A percentile compares a stretch with the other conserved stretches of the same genome.
Evolutionary conservation across 2,113 vertebrate species (phyloP).

Genomic region (Promerops cafer): DNA sequence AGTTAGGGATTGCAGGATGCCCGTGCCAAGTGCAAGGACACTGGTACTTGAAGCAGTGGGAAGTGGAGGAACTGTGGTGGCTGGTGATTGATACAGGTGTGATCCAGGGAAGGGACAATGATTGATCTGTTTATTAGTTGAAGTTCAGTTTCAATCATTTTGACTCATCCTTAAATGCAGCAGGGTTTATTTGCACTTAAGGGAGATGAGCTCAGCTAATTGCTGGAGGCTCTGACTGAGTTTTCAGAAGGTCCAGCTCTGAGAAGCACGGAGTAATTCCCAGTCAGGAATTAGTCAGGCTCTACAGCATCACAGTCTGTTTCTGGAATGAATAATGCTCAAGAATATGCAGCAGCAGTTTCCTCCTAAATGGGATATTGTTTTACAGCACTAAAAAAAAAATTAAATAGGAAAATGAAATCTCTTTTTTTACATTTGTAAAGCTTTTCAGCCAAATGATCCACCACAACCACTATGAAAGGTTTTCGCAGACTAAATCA

Average conservation of each 20-base stretch:
- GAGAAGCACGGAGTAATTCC: background rate
- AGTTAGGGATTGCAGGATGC: background rate
- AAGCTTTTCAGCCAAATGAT: background rate
- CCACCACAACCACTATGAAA: background rate
- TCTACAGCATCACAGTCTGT: background rate
- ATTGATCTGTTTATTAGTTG: constrained; percentile 35
- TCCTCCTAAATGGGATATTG: background rate
- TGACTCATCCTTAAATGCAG: background rate
- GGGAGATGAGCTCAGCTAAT: background rate
- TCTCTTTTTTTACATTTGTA: background rate
- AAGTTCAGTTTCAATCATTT: background rate
- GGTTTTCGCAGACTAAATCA: background rate
- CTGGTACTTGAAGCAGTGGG: background rate
- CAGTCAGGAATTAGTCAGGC: background rate
- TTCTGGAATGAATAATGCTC: background rate
- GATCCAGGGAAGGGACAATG: background rate
- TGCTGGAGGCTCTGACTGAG: background rate
- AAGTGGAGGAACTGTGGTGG: background rate
- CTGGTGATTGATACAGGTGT: constrained; percentile 9
- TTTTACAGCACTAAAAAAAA: background rate
- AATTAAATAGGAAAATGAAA: background rate
- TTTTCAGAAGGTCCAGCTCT: background rate
- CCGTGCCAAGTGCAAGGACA: background rate
- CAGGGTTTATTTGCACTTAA: background rate
- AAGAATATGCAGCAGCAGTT: background rate